Conservation (phyloP, 1,140 invertebrate genomes). For the Temnothorax nylanderi region DNA sequence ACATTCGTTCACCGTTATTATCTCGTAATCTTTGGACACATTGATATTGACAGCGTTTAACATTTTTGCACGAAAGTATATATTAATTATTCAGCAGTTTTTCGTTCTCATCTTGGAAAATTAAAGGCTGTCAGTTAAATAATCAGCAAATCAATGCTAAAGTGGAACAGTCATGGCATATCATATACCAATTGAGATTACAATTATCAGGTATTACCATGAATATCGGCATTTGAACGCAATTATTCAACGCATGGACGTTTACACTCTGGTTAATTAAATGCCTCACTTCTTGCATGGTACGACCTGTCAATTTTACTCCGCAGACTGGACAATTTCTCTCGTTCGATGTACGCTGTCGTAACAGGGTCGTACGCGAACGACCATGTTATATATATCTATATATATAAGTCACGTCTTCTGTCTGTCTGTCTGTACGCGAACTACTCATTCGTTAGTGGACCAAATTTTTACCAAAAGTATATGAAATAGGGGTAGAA, state of each 20-base stretch:
- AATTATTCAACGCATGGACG: conserved; percentile 74
- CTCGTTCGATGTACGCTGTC: too few relatives aligned
- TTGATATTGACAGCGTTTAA: neutral
- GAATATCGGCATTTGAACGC: conserved; percentile 73
- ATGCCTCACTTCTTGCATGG: conserved; percentile 67
- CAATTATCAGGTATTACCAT: conserved; percentile 71
- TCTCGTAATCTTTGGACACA: conserved; percentile 3
- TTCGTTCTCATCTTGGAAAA: neutral
- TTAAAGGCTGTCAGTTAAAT: neutral
- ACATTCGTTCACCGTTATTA: conserved; percentile 3
- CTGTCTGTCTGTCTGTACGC: too few relatives aligned
- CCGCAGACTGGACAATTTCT: conserved; percentile 74
- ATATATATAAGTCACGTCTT: too few relatives aligned
- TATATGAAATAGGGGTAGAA: too few relatives aligned
- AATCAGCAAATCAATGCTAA: conserved; percentile 52
- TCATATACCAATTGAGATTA: conserved; percentile 73
- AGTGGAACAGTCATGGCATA: conserved; percentile 75
- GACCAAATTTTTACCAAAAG: too few relatives aligned
- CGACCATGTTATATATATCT: too few relatives aligned
- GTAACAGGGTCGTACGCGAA: too few relatives aligned
- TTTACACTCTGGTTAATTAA: conserved; percentile 70
- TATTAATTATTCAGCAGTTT: neutral
- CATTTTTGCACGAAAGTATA: neutral
- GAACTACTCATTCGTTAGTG: too few relatives aligned
- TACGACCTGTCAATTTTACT: conserved; percentile 69